Evolutionary conservation across 2,888 invertebrate genomes (phyloP).

Genomic region (Eupithecia tripunctaria): DNA sequence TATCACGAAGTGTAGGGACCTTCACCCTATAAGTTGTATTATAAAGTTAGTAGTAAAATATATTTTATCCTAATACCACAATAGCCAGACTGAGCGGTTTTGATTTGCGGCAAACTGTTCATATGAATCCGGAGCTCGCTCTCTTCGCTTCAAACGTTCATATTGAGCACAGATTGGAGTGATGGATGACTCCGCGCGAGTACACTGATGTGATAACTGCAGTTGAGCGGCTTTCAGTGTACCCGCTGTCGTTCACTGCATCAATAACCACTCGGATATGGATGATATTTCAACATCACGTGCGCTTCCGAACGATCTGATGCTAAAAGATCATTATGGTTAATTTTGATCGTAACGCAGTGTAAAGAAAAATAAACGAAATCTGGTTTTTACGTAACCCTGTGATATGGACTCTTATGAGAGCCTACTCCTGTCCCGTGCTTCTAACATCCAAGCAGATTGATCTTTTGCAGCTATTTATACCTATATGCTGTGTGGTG

Average conservation of each 20-base stretch:
- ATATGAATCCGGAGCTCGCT: neutral
- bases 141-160: constrained; percentile 38
- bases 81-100: neutral
- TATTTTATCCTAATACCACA: neutral
- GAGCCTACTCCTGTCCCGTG: neutral
- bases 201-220: constrained; percentile 27
- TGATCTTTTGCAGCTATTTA: neutral
- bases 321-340: neutral
- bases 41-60: neutral
- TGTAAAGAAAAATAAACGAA: neutral
- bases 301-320: neutral
- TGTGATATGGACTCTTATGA: neutral
- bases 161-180: constrained; percentile 31
- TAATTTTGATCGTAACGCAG: neutral
- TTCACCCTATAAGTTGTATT: neutral
- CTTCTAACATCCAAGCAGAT: neutral
- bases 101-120: neutral
- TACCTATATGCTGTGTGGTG: too few species aligned
- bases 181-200: constrained; percentile 44
- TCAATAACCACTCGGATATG: constrained; percentile 8
- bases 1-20: too few species aligned
- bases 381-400: neutral
- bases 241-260: neutral
- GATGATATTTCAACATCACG: constrained; percentile 7
- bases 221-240: constrained; percentile 5